Conservation (phyloP, 2,888 invertebrate genomes). For the Lithodes maja region DNA sequence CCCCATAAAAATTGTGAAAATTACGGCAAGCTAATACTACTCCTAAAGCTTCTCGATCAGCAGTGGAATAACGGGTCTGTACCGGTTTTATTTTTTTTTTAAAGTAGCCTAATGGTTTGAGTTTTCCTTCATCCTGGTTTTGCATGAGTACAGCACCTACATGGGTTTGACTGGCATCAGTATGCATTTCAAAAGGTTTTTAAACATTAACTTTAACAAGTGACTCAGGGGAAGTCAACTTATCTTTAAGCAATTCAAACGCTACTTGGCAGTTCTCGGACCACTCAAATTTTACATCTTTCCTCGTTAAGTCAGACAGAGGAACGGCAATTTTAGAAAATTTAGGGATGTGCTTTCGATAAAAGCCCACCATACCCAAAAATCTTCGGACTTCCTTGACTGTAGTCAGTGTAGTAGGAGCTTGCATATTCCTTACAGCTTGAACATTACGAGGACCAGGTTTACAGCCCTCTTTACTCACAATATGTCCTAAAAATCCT, state of each 20-base stretch:
- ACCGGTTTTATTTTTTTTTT: neutral
- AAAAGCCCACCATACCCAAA: neutral
- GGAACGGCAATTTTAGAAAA: neutral
- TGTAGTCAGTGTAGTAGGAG: neutral
- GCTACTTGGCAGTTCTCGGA: neutral
- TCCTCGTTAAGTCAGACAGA: neutral
- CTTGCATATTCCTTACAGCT: neutral
- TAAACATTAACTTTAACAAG: neutral
- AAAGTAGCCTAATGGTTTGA: no score
- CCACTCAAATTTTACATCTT: neutral
- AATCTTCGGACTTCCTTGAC: neutral
- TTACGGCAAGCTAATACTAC: neutral
- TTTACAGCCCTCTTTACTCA: neutral
- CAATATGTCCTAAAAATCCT: neutral
- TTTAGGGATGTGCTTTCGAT: neutral
- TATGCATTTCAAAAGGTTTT: neutral
- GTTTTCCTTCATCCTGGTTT: no score
- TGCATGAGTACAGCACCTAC: no score
- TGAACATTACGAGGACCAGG: neutral
- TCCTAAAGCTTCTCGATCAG: neutral
- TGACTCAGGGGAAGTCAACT: neutral
- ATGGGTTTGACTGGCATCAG: neutral
- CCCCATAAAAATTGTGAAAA: no score
- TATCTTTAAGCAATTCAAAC: neutral
- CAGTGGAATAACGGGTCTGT: neutral